A percentile compares a stretch with the other conserved stretches of the same genome.
phyloP scores from a whole-genome alignment of 2,888 invertebrate species.

The Zaprionus obscuricornis region DNA sequence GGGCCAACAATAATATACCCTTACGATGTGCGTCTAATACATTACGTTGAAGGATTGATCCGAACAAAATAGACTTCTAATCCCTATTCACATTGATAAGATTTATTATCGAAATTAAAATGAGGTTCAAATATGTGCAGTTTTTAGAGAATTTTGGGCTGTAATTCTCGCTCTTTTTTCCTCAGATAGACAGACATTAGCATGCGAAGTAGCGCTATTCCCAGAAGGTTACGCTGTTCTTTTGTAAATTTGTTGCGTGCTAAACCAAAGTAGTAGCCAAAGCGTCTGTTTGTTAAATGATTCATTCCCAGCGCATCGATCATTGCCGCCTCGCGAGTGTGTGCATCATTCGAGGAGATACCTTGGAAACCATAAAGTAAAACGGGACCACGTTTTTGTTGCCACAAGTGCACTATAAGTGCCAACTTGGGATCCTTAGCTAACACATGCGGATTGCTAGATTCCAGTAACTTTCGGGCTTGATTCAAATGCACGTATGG shows the following conservation, averaged over 20 bases:
- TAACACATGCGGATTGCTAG: conserved; percentile 15
- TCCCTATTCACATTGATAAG: too few species aligned
- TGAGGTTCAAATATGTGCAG: too few species aligned
- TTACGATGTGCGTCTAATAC: too few species aligned
- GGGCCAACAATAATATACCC: too few species aligned
- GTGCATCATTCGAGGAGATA: conserved; percentile 94
- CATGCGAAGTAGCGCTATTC: conserved; percentile 48
- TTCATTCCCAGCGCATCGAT: conserved; percentile 92
- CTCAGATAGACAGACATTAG: conserved; percentile 39
- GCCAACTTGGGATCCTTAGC: conserved; percentile 86
- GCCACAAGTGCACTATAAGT: conserved; percentile 94
- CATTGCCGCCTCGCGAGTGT: conserved; percentile 96
- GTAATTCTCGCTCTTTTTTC: conserved; percentile 38
- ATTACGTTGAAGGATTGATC: too few species aligned
- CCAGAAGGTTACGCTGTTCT: conserved; percentile 46
- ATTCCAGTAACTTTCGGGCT: conserved; percentile 46
- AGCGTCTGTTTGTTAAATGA: conserved; percentile 90
- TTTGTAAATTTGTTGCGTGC: conserved; percentile 28
- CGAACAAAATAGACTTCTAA: too few species aligned
- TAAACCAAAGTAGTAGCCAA: conserved; percentile 91
- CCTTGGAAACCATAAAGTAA: conserved; percentile 95
- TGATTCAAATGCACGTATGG: conserved; percentile 88
- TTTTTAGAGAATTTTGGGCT: too few species aligned
- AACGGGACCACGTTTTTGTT: conserved; percentile 90
- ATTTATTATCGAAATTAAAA: too few species aligned